phyloP scores from a whole-genome alignment of 2,888 invertebrate genomes.

The Dryadula phaetusa region DNA sequence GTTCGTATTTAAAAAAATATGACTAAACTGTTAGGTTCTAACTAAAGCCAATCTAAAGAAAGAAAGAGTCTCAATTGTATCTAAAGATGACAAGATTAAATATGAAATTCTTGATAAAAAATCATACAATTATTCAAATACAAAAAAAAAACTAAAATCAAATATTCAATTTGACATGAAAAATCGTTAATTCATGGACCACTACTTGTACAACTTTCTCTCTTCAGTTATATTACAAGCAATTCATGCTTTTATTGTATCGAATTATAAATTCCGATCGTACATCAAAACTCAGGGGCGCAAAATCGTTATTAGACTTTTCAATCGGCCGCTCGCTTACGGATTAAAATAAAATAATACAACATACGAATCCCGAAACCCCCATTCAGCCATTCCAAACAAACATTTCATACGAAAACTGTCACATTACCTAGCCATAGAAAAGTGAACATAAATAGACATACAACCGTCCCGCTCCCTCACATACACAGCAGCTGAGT shows the following conservation, averaged over 20 bases:
- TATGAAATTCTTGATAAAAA: too few species aligned
- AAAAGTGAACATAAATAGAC: conserved; percentile 79
- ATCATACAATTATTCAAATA: too few species aligned
- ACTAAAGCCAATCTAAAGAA: too few species aligned
- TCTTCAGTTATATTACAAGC: conserved; percentile 2
- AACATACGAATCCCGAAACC: conserved; percentile 62
- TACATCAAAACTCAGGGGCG: conserved; percentile 45
- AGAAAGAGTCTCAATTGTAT: too few species aligned
- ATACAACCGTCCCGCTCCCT: conserved; percentile 62
- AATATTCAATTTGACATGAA: not conserved
- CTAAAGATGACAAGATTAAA: too few species aligned
- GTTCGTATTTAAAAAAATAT: too few species aligned
- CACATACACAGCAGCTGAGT: conserved; percentile 46
- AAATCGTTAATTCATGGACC: not conserved
- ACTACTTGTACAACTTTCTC: not conserved
- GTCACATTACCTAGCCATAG: conserved; percentile 77
- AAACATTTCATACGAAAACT: conserved; percentile 81
- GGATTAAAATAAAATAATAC: conserved; percentile 79
- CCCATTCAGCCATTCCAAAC: conserved; percentile 75
- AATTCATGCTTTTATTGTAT: conserved; percentile 14
- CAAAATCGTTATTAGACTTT: conserved; percentile 55
- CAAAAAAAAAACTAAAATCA: too few species aligned
- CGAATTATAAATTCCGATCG: conserved; percentile 37
- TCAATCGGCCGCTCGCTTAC: conserved; percentile 58
- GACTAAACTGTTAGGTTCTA: too few species aligned